Base-by-base conservation (phyloP, 2,888 invertebrate species). In the Eristalis pertinax region DNA sequence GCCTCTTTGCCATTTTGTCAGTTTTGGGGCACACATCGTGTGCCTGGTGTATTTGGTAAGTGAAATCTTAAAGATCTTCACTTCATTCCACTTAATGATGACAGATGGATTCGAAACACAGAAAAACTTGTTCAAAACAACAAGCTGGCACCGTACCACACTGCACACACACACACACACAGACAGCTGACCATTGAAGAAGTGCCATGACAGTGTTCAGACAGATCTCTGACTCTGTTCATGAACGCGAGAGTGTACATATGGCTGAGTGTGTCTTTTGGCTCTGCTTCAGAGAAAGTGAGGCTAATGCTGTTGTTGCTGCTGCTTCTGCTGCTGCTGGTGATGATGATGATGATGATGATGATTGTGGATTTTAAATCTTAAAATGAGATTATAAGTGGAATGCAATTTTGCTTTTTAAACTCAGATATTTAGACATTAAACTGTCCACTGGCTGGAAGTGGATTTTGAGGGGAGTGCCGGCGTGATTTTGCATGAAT, bases 21-120 rank as follows among this genome's bases (percentile, higher is more conserved):
- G 72, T 41, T 70, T 32, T 41, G 62, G 82, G 68, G 82, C 77
- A 74, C 62, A 24, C 19, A 60, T 11, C 11, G 13, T 38, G 64
- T 67, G 68, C 41, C n/a, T n/a, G n/a, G n/a, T n/a, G 70, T 60
- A 24, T 74, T 83, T 79, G 68, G 78, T 65, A 79, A 87, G 87
- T 87, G 87, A 87, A 87, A 87, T 87, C 84, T 75, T 64, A 73
- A 75, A 83, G 70, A 87, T 86, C 74, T 83, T 29, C 69, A 43
- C 65, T 82, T 35, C 68, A 77, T 63, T 75, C 63, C 70, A 82
- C 56, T 80, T 81, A 84, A 86, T 78, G 83, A 78, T 79, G 83
- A 86, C 58, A 83, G 86, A 86, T 86, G 82, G 78, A 78, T 75
- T 83, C 82, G 75, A 79, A 70, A 75, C 65, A 74, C 35, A 35